Base-by-base conservation (phyloP, 37 sponge, comb jelly and placozoan genomes). In the Ephydatia muelleri region DNA sequence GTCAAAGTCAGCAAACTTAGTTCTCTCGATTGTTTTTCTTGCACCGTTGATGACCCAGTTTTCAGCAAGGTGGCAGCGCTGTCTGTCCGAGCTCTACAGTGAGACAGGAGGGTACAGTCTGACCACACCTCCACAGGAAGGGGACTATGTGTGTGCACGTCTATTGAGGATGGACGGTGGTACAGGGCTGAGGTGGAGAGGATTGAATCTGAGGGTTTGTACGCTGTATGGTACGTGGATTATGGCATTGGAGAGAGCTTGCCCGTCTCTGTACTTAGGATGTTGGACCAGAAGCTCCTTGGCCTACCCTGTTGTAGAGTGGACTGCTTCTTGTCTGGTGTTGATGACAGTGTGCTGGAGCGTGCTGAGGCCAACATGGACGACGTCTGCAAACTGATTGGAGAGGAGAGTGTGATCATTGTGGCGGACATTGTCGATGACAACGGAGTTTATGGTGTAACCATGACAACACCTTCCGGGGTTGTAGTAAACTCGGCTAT, bases 221-320 rank as follows among this genome's bases (percentile, higher is more conserved):
- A 75, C 38, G 75, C 85, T 5, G 84, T 96, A 13, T 26, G 74
- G 35, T 96, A 75, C 71, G 65, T 96, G 23, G 96, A 96, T 68
- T 96, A 74, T 82, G 96, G 96, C 3, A 96, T 93, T 78, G 36
- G 34, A 0, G 89, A 91, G 30, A n/a, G 68, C 0, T 81, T 88
- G 11, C 79, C 86, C 4, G 22, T 88, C 28, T 16, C 81, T 11
- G 75, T 8, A 12, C n/a, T 90, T 8, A 68, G 78, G 13, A 2
- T 31, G 8, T 77, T 85, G 11, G 77, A 70, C 22, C 37, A 68
- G 39, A 69, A 37, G 14, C 70, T 90, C 12, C 14, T 36, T 1
- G 26, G 69, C 11, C 32, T 85, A 6, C 82, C 89, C 27, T 89
- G 89, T 0, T 73, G 85, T 30, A 83, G 82, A 23, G 23, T 88